Evolutionary conservation across 2,113 vertebrate genomes (phyloP).

Genomic region (Tiliqua scincoides): DNA sequence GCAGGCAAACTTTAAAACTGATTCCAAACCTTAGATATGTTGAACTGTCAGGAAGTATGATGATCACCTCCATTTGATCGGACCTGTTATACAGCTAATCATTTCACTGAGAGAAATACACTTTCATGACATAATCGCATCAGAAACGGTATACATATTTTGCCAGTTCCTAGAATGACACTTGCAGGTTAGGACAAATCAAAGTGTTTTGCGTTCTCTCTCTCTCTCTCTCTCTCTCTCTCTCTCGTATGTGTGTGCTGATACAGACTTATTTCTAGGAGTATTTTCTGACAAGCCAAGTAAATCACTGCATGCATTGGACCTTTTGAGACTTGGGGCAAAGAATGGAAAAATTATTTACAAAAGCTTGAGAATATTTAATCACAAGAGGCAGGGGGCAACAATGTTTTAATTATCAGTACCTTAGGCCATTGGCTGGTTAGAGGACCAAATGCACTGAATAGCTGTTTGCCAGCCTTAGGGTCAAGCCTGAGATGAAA

Average conservation of each 20-base stretch:
- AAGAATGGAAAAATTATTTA: slow-evolving; percentile 96
- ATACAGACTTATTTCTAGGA: slow-evolving; percentile 75
- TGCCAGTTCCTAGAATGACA: slow-evolving; percentile 73
- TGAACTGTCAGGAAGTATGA: slow-evolving; percentile 70
- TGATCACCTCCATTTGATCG: slow-evolving; percentile 67
- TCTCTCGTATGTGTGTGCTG: not conserved
- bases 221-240: not conserved
- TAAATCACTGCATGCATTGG: slow-evolving; percentile 83
- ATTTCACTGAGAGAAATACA: slow-evolving; percentile 72
- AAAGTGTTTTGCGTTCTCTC: slow-evolving; percentile 74
- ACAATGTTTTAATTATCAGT: slow-evolving; percentile 96
- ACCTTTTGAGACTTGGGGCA: slow-evolving; percentile 87
- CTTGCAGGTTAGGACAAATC: slow-evolving; percentile 69
- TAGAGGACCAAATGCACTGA: slow-evolving; percentile 86
- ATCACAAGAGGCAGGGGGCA: slow-evolving; percentile 94
- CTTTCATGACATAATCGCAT: slow-evolving; percentile 74
- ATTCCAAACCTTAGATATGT: slow-evolving; percentile 52
- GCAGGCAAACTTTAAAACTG: slow-evolving; percentile 45
- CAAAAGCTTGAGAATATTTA: slow-evolving; percentile 98
- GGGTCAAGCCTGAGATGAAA: slow-evolving; percentile 98
- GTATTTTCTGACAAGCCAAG: slow-evolving; percentile 82
- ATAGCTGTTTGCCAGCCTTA: slow-evolving; percentile 93
- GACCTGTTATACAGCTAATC: slow-evolving; percentile 60
- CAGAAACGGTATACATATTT: slow-evolving; percentile 71
- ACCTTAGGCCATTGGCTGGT: slow-evolving; percentile 92